phyloP scores from a whole-genome alignment of 2,888 invertebrate genomes.

The Conistra vaccinii region DNA sequence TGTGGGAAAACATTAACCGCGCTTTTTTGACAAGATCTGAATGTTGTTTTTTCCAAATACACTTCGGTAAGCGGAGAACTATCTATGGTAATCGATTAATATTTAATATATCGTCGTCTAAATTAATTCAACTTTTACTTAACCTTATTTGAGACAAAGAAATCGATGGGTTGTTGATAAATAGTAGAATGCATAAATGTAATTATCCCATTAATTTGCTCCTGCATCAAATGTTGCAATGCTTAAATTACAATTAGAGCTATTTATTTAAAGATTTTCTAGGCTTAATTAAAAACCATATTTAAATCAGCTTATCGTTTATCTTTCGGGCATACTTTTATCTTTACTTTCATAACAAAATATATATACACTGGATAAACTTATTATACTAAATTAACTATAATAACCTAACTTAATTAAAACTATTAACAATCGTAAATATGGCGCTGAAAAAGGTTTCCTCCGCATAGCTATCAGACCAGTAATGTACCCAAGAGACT shows the following conservation, averaged over 20 bases:
- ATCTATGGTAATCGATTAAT: neutral
- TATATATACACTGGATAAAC: too few relatives aligned
- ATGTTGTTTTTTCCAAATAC: neutral
- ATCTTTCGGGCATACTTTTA: neutral
- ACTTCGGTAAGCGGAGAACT: neutral
- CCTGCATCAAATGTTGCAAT: neutral
- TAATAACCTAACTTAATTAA: too few relatives aligned
- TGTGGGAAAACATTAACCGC: conserved; percentile 42
- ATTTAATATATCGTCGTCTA: neutral
- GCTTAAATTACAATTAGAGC: neutral
- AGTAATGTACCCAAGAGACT: too few relatives aligned
- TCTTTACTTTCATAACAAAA: too few relatives aligned
- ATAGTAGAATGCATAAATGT: neutral
- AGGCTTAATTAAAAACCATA: neutral
- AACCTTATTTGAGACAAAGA: neutral
- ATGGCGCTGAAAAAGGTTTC: too few relatives aligned
- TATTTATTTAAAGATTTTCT: neutral
- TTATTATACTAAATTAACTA: too few relatives aligned
- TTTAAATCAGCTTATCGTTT: neutral
- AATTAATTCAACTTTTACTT: neutral
- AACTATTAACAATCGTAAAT: too few relatives aligned
- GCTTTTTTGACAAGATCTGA: conserved; percentile 28
- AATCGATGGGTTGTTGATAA: neutral
- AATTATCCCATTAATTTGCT: neutral
- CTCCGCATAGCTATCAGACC: too few relatives aligned